Conservation (phyloP, 2,113 vertebrate species). For the Eidolon helvum region DNA sequence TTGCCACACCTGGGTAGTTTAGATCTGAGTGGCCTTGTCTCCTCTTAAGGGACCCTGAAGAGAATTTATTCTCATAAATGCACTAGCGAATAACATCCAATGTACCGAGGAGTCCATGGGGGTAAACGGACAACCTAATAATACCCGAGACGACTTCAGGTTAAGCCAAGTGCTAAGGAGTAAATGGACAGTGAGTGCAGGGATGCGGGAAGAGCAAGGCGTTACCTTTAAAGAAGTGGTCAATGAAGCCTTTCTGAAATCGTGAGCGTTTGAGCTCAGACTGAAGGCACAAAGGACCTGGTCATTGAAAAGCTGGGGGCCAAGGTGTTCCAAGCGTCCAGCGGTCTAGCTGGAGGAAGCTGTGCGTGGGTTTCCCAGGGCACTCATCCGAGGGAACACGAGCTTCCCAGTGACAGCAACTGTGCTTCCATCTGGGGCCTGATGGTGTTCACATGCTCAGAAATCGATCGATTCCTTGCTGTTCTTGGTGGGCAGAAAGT, state of each 20-base stretch:
- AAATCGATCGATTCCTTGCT: slow-evolving; percentile 41
- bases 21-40: background rate
- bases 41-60: background rate
- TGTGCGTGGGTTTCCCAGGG: background rate
- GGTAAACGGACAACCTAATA: background rate
- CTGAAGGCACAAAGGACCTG: background rate
- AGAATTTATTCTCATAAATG: background rate
- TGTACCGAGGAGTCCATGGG: background rate
- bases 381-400: background rate
- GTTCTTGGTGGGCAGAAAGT: slow-evolving; percentile 65
- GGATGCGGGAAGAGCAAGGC: background rate
- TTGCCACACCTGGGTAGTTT: background rate
- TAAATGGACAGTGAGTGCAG: background rate
- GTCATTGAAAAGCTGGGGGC: background rate
- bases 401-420: background rate
- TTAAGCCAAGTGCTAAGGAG: background rate
- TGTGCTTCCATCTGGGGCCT: background rate
- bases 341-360: background rate
- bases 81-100: background rate
- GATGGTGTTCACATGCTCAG: slow-evolving; percentile 26
- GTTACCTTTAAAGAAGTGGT: background rate
- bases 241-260: background rate
- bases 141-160: background rate
- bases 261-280: background rate
- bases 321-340: background rate